Conservation (phyloP, 2,797 vertebrate genomes). For the Phylloscopus collybita region DNA sequence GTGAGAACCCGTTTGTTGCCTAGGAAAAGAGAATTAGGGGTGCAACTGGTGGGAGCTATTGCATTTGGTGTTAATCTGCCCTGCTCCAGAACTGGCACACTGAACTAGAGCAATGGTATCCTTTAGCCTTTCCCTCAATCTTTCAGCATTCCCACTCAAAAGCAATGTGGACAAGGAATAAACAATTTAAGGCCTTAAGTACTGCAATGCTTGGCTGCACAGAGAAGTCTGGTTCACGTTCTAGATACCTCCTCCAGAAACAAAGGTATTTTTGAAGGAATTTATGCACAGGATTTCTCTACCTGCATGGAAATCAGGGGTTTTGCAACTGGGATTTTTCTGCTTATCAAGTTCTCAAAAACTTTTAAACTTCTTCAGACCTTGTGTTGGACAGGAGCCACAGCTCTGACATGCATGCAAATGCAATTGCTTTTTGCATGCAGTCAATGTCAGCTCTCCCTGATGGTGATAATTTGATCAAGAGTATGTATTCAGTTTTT, state of each 20-base stretch:
- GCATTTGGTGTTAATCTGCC: not conserved
- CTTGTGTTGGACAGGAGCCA: not conserved
- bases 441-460: not conserved
- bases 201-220: not conserved
- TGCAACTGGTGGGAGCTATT: not conserved
- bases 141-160: not conserved
- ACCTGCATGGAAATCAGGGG: accelerated
- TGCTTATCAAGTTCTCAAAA: not conserved
- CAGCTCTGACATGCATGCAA: not conserved
- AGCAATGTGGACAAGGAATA: not conserved
- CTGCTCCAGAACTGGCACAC: not conserved
- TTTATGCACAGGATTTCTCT: not conserved
- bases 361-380: not conserved
- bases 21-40: not conserved
- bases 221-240: not conserved
- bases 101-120: not conserved
- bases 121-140: not conserved
- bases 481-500: not conserved
- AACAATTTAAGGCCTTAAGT: not conserved
- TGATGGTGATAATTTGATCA: not conserved
- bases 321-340: not conserved
- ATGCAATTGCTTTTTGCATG: not conserved
- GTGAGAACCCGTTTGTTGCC: not conserved
- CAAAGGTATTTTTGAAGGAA: not conserved
- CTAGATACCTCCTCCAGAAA: not conserved